These are phyloP conservation scores for Trichonephila clavipes DNA, from an alignment of 1,140 invertebrate species.

Conservation along the genomic window DNA sequence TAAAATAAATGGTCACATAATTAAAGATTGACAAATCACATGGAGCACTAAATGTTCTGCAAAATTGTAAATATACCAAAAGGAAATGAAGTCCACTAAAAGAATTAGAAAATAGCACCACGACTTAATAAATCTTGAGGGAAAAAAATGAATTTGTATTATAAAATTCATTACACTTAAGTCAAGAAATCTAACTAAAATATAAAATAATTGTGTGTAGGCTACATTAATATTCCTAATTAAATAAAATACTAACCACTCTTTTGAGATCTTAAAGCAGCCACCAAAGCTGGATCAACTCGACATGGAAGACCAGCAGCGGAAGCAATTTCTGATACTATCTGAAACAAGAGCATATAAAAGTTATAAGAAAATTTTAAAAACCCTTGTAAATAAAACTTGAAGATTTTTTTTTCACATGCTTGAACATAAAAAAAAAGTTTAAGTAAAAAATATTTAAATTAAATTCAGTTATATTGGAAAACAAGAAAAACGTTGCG, in stretches of 20 bases:
- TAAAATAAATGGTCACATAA: no score
- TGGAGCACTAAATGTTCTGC: no score
- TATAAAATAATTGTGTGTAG: background rate
- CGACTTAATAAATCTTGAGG: background rate
- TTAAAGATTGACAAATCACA: no score
- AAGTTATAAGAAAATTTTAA: background rate
- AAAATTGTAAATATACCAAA: no score
- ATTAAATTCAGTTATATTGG: no score
- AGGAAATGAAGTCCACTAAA: background rate
- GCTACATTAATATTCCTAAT: background rate
- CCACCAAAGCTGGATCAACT: conserved; percentile 96
- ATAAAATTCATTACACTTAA: background rate
- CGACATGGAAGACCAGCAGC: conserved; percentile 95
- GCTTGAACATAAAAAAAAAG: background rate
- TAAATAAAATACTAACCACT: conserved; percentile 82
- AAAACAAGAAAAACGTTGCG: no score
- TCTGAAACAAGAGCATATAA: conserved; percentile 80
- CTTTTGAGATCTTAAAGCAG: conserved; percentile 91
- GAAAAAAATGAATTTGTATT: background rate
- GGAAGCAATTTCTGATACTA: conserved; percentile 98
- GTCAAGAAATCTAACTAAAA: no score
- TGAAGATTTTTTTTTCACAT: background rate
- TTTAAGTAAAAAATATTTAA: background rate
- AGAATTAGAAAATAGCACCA: background rate
- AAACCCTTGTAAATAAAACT: background rate